Evolutionary conservation across 2,888 invertebrate species (phyloP).

Genomic region (Chloromyia formosa): DNA sequence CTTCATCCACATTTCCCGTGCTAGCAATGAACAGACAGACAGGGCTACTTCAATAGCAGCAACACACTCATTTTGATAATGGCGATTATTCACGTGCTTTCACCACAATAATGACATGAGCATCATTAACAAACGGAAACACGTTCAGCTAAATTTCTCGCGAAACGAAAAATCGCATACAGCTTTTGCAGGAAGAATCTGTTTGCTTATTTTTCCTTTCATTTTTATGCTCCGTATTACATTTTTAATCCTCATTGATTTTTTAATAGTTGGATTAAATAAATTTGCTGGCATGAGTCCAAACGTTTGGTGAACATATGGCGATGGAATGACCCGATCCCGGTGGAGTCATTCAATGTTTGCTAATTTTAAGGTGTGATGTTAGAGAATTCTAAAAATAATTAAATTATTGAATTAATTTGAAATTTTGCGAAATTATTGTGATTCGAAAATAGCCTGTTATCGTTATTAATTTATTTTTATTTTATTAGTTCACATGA

Average conservation of each 20-base stretch:
- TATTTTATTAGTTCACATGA: too few species aligned
- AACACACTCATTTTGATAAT: not conserved
- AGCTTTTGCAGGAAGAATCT: not conserved
- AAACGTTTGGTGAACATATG: constrained; percentile 23
- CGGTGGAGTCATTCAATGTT: not conserved
- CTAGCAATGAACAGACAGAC: not conserved
- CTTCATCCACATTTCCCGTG: not conserved
- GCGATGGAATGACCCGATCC: not conserved
- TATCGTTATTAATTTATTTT: too few species aligned
- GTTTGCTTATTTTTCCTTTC: too few species aligned
- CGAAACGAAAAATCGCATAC: not conserved
- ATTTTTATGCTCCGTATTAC: too few species aligned
- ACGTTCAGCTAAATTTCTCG: not conserved
- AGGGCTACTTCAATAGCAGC: not conserved
- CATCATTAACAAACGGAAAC: not conserved
- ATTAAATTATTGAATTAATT: not conserved
- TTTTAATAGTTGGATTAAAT: constrained; percentile 2
- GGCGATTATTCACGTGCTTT: constrained; percentile 36
- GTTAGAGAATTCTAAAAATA: constrained; percentile 8
- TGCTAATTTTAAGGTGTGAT: not conserved
- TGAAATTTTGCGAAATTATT: too few species aligned
- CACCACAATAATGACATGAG: not conserved
- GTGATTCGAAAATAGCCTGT: not conserved
- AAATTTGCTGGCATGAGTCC: constrained; percentile 6
- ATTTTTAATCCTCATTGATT: too few species aligned